Conservation (phyloP, 35 echinoderm and acorn worm species). For the Lytechinus pictus region DNA sequence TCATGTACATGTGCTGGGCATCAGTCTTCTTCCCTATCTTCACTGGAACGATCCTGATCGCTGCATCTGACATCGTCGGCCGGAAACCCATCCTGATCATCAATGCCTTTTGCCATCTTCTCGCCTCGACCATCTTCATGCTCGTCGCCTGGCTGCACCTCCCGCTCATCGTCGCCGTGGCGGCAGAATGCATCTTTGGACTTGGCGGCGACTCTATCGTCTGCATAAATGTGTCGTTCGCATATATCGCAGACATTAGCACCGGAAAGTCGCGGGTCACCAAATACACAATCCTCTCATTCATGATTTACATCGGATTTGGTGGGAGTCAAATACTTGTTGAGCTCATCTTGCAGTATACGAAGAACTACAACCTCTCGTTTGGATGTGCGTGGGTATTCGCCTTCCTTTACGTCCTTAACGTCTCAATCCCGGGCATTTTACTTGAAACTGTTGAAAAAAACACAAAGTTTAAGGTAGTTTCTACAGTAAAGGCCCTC, state of each 20-base stretch:
- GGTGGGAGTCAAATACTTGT: background rate
- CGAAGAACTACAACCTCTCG: background rate
- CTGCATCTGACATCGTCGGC: slow-evolving; percentile 43
- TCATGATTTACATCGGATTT: background rate
- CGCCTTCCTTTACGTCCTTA: background rate
- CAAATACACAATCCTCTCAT: background rate
- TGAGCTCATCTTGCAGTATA: background rate
- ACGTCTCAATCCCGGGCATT: background rate
- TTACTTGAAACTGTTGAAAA: background rate
- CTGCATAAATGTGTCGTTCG: background rate
- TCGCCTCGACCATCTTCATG: slow-evolving; percentile 26
- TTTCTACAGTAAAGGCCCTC: background rate
- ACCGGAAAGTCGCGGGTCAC: background rate
- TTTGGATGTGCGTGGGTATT: background rate
- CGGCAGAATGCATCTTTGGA: slow-evolving; percentile 5
- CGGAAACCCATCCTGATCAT: slow-evolving; percentile 60
- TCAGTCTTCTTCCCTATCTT: slow-evolving; percentile 39
- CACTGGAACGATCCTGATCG: slow-evolving; percentile 5
- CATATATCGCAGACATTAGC: background rate
- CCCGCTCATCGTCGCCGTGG: background rate
- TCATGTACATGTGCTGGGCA: slow-evolving; percentile 24
- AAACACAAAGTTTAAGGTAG: background rate
- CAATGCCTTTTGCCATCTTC: slow-evolving; percentile 8
- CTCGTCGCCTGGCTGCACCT: slow-evolving; percentile 22
- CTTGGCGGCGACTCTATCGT: slow-evolving; percentile 10